phyloP scores from a whole-genome alignment of 2,113 vertebrate species.

The Corythornis vintsioides region DNA sequence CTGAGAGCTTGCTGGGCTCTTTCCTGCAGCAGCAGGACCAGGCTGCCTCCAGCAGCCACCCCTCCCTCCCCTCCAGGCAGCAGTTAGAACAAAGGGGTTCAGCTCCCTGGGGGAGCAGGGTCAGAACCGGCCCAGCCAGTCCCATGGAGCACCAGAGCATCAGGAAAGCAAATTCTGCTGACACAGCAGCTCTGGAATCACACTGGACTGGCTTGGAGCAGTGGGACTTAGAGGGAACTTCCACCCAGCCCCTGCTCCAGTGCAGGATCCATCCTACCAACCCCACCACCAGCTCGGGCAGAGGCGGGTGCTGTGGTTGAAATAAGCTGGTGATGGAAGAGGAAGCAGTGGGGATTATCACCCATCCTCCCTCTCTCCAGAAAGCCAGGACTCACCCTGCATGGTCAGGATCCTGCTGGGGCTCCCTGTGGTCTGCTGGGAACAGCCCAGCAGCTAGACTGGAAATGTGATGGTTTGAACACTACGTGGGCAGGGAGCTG shows the following conservation, averaged over 20 bases:
- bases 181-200: rapidly evolving
- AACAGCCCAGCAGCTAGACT: neutral
- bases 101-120: rapidly evolving
- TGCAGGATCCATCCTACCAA: neutral
- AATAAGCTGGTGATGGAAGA: neutral
- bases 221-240: neutral
- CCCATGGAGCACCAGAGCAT: neutral
- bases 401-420: neutral
- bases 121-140: neutral
- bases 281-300: neutral
- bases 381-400: neutral
- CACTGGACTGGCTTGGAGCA: rapidly evolving
- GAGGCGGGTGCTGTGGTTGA: rapidly evolving
- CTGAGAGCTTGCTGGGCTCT: rapidly evolving
- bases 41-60: neutral
- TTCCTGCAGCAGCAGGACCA: neutral
- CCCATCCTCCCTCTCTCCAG: neutral
- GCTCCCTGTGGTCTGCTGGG: rapidly evolving
- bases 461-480: neutral
- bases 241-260: neutral
- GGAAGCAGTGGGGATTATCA: neutral
- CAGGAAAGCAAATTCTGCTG: neutral
- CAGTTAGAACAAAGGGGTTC: neutral
- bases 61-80: rapidly evolving
- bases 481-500: neutral